Evolutionary conservation across 2,113 vertebrate genomes (phyloP).

Genomic region (Todiramphus saurophagus): DNA sequence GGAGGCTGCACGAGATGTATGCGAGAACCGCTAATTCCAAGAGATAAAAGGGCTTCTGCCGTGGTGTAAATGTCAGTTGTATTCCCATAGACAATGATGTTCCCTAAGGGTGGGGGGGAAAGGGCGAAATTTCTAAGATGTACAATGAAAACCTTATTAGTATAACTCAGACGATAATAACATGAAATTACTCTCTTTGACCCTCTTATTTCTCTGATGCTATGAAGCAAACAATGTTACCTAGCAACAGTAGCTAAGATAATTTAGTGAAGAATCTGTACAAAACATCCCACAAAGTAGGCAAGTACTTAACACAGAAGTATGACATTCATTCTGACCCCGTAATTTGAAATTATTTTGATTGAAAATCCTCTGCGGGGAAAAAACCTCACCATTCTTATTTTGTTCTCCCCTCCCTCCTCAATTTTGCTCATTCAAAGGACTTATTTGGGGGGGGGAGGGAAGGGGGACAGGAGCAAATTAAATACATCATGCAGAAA

Average conservation of each 20-base stretch:
- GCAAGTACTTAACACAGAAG: conserved; percentile 71
- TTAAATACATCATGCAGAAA: not conserved
- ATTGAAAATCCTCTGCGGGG: conserved; percentile 47
- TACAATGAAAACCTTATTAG: conserved; percentile 71
- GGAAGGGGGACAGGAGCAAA: not conserved
- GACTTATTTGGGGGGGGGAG: not conserved
- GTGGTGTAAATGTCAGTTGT: conserved; percentile 84
- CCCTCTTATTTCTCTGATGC: conserved; percentile 74
- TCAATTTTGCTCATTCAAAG: conserved; percentile 28
- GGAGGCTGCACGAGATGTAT: conserved; percentile 84
- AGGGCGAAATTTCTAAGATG: conserved; percentile 23
- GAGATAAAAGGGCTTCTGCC: conserved; percentile 76
- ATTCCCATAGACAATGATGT: conserved; percentile 87
- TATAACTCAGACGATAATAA: conserved; percentile 70
- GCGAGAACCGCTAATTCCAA: conserved; percentile 78
- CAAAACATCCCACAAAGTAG: conserved; percentile 81
- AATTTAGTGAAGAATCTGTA: conserved; percentile 78
- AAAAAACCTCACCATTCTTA: not conserved
- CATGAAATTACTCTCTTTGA: conserved; percentile 69
- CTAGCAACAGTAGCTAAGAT: conserved; percentile 80
- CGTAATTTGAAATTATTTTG: conserved; percentile 67
- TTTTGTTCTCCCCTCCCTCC: not conserved
- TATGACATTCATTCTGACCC: conserved; percentile 68
- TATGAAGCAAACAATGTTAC: conserved; percentile 77
- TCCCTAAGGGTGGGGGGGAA: conserved; percentile 70